Base-by-base conservation (phyloP, 2,888 invertebrate species). In the Rhingia rostrata region DNA sequence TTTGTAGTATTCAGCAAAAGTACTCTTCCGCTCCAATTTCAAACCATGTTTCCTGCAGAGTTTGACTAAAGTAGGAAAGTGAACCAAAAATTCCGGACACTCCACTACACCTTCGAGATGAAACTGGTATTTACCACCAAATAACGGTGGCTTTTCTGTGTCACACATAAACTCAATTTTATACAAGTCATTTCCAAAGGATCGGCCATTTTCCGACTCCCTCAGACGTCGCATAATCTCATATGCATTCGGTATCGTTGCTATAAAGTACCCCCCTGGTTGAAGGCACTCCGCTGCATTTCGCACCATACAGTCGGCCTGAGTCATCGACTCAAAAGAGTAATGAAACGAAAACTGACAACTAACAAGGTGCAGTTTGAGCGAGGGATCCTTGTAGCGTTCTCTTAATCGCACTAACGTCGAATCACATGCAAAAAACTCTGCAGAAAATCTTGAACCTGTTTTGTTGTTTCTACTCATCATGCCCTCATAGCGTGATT, bases 271-370 rank as follows among this genome's bases (percentile, higher is more conserved):
- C 2, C 99, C 99, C 75, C 97, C 99, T 0, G 96, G 94, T 87
- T 94, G 94, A 22, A 99, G 92, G 90, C 96, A 96, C 90, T 98
- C 98, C 6, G 97, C 95, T 6, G 97, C 97, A 92, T 99, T 99
- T 79, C 94, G 94, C 6, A 99, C 92, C 97, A 99, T 98, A 89
- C 95, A 95, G 89, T 97, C 95, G 0, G 98, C 98, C 92, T 99
- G 98, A 4, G 93, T 92, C 80, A 97, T 92, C 77, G 96, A 96
- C 92, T 98, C 98, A 92, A 98, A 99, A 89, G 96, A 95, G 90
- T 99, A 99, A 92, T 99, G 99, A 90, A 99, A 96, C 30, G 98
- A 97, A 93, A 99, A 99, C 92, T 99, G 99, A 90, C 98, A 98
- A 90, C 98, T 98, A 0, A 97, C 97, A 49, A 99, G 89, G 91